phyloP scores from a whole-genome alignment of 2,888 invertebrate species.

The Hoplodrina ambigua region DNA sequence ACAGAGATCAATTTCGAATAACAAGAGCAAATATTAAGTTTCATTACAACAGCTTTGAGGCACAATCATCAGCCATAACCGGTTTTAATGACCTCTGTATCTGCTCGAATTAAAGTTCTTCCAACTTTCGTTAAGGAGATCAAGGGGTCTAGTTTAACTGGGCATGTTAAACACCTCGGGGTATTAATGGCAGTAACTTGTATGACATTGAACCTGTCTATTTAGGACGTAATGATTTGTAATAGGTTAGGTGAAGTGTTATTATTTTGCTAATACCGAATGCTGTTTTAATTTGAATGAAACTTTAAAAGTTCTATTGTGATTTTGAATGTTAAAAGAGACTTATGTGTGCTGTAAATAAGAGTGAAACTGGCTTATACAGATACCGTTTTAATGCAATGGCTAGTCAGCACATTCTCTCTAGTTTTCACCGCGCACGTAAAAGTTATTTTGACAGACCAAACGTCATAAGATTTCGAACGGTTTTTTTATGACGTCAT shows the following conservation, averaged over 20 bases:
- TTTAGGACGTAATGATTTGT: conserved; percentile 72
- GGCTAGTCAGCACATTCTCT: conserved; percentile 19
- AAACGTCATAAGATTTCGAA: not conserved
- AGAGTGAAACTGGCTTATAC: conserved; percentile 4
- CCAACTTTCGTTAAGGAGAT: conserved; percentile 48
- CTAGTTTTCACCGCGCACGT: not conserved
- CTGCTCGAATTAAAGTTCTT: conserved; percentile 48
- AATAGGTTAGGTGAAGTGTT: conserved; percentile 64
- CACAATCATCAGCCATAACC: conserved; percentile 73
- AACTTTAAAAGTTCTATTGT: not conserved
- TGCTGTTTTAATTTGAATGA: conserved; percentile 32
- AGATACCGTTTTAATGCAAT: not conserved
- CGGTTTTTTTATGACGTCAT: not conserved
- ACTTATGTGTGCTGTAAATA: not conserved
- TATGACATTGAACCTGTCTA: conserved; percentile 68
- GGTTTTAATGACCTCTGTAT: conserved; percentile 68
- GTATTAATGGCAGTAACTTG: conserved; percentile 62
- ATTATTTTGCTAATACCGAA: conserved; percentile 48
- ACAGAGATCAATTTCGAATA: conserved; percentile 59
- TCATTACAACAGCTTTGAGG: conserved; percentile 62
- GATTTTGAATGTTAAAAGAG: conserved; percentile 7
- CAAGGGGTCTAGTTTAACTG: conserved; percentile 56
- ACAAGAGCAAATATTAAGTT: conserved; percentile 56
- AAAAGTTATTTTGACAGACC: not conserved
- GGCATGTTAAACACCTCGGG: conserved; percentile 67